Evolutionary conservation across 2,888 invertebrate genomes (phyloP).

Genomic region (Incurvaria masculella): DNA sequence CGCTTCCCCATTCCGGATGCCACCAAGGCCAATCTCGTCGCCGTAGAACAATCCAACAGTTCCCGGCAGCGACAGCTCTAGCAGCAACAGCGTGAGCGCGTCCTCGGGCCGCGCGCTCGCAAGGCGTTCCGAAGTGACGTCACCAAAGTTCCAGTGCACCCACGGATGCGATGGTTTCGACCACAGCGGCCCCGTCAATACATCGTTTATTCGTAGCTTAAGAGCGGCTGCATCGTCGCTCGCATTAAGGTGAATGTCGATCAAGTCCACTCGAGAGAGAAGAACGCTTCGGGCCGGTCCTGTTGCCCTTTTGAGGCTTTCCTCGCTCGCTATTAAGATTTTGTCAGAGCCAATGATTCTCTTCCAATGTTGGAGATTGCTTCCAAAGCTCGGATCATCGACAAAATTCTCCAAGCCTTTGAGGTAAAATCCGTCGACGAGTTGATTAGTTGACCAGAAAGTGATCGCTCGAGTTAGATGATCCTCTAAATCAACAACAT

Average conservation of each 20-base stretch:
- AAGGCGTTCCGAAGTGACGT: conserved; percentile 59
- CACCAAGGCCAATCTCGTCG: conserved; percentile 78
- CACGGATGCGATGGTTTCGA: conserved; percentile 65
- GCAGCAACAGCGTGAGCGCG: conserved; percentile 64
- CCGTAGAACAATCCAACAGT: conserved; percentile 89
- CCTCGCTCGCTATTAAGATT: conserved; percentile 65
- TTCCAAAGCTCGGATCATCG: conserved; percentile 56
- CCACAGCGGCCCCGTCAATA: conserved; percentile 59
- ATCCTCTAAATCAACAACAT: conserved; percentile 32
- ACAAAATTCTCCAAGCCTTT: conserved; percentile 71
- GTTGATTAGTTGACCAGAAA: conserved; percentile 55
- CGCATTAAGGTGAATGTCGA: conserved; percentile 66
- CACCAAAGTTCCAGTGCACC: conserved; percentile 78
- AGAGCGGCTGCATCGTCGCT: conserved; percentile 58
- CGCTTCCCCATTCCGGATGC: conserved; percentile 51
- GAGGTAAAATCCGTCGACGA: conserved; percentile 87
- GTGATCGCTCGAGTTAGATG: conserved; percentile 35
- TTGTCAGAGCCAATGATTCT: conserved; percentile 58
- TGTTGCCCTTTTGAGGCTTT: conserved; percentile 45
- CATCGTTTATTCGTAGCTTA: conserved; percentile 54
- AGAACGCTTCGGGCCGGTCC: conserved; percentile 54
- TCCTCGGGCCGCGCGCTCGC: conserved; percentile 58
- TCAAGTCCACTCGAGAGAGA: conserved; percentile 65
- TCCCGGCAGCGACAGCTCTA: conserved; percentile 81
- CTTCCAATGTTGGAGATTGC: conserved; percentile 66